These are phyloP conservation scores for Oncopodura yosiiana DNA, from an alignment of 1,140 invertebrate genomes.

Conservation along the genomic window DNA sequence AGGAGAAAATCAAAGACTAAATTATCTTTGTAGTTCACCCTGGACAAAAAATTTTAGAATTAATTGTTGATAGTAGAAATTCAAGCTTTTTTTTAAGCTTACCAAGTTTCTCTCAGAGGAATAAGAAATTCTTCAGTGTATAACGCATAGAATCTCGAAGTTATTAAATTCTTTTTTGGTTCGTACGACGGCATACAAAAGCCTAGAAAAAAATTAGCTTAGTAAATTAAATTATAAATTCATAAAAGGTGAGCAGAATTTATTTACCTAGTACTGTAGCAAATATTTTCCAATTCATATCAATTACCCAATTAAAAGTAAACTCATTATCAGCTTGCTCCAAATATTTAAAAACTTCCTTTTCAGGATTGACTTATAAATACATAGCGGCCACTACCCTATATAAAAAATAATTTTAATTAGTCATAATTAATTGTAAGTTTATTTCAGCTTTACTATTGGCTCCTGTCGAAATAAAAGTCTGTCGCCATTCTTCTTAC, in stretches of 20 bases:
- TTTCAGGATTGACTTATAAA: too few relatives aligned
- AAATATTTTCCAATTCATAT: slow-evolving; percentile 5
- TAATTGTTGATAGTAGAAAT: too few relatives aligned
- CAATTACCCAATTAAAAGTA: not conserved
- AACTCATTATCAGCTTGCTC: not conserved
- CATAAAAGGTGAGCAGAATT: too few relatives aligned
- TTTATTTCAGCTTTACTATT: too few relatives aligned
- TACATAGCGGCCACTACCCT: too few relatives aligned
- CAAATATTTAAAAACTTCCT: not conserved
- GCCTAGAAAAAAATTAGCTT: too few relatives aligned
- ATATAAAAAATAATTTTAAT: too few relatives aligned
- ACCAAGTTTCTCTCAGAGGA: slow-evolving; percentile 13
- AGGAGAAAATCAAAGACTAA: slow-evolving; percentile 10
- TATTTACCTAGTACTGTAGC: not conserved
- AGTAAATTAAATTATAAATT: too few relatives aligned
- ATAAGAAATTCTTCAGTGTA: slow-evolving; percentile 23
- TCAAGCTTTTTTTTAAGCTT: not conserved
- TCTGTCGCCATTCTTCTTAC: too few relatives aligned
- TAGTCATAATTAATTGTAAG: too few relatives aligned
- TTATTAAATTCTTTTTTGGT: slow-evolving; percentile 5
- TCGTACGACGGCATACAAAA: slow-evolving; percentile 12
- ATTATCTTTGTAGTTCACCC: slow-evolving; percentile 11
- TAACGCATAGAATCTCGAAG: slow-evolving; percentile 10
- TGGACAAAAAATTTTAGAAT: not conserved
- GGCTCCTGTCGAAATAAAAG: too few relatives aligned